These are phyloP conservation scores for Noctua janthe DNA, from an alignment of 2,888 invertebrate species.

Conservation along the genomic window DNA sequence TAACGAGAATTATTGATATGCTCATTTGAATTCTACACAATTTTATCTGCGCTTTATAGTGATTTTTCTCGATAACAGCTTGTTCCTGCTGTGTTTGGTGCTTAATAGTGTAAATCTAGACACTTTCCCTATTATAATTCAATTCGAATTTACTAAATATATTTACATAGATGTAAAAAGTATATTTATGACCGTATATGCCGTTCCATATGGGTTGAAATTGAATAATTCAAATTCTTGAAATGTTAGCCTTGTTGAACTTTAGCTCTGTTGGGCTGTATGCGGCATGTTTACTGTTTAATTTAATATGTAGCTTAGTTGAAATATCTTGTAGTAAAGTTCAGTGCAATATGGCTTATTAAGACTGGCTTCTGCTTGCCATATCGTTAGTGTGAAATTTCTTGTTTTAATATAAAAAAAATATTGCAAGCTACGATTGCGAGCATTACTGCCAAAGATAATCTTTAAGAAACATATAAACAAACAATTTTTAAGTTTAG, in stretches of 20 bases:
- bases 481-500: neutral
- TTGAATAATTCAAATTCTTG: slow-evolving; percentile 60
- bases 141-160: slow-evolving; percentile 53
- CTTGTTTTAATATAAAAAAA: neutral
- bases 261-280: neutral
- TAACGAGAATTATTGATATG: slow-evolving; percentile 46
- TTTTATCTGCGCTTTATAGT: slow-evolving; percentile 46
- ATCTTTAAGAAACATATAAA: neutral
- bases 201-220: slow-evolving; percentile 35
- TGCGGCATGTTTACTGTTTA: slow-evolving; percentile 32
- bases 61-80: slow-evolving; percentile 44
- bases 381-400: neutral
- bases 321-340: slow-evolving; percentile 7
- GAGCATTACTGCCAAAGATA: neutral
- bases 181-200: slow-evolving; percentile 56
- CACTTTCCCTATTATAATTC: slow-evolving; percentile 61
- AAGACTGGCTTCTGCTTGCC: neutral
- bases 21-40: slow-evolving; percentile 47
- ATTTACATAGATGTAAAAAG: slow-evolving; percentile 52
- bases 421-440: neutral
- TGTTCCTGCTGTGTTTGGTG: slow-evolving; percentile 59
- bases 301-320: slow-evolving; percentile 30
- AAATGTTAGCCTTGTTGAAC: slow-evolving; percentile 38
- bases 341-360: neutral
- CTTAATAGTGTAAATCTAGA: slow-evolving; percentile 59